Evolutionary conservation across 1,140 invertebrate species (phyloP), one percentile per base, ranked within the genome.

Genomic region (Tetranychus urticae): DNA sequence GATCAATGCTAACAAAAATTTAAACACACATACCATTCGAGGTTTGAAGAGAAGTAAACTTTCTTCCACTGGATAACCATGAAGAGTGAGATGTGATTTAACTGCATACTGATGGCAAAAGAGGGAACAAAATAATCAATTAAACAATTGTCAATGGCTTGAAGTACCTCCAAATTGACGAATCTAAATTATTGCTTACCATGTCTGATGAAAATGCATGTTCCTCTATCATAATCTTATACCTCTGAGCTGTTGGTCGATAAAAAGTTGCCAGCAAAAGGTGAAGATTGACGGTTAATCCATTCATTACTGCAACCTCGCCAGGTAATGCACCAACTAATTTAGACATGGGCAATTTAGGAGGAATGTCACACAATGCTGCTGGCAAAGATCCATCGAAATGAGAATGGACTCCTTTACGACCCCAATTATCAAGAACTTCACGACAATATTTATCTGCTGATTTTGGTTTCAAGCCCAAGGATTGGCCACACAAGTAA

Each of bases 181-280:
- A 23, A 23, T 23, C 23, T 23, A 23, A 23, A 23, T 23, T 23
- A 23, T 23, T 23, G 23, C 72, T 72, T 71, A 78, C 77, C 69
- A 76, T 73, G 70, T 81, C 80, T 10, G 78, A 79, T 5, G 78
- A 78, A 68, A 81, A 82, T 1, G 79, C 76, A 63, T 76, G 72
- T 7, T 70, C 71, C 69, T 81, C 79, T 35, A 79, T 72, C 12
- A 81, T 64, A 56, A 81, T 77, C 67, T 81, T 81, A 66, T 75
- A 70, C 61, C 78, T 69, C 50, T 66, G 66, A 61, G 65, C 58
- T 3, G 74, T 77, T 58, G 80, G 80, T 63, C 71, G 67, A 65
- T 81, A 81, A 68, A 82, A 82, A 4, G 60, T 59, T 14, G 60
- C 23, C 34, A 64, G 54, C n/a, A 78, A 62, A 3, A 79, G 63